phyloP scores from a whole-genome alignment of 2,888 invertebrate genomes.

The Caenorhabditis sulstoni region DNA sequence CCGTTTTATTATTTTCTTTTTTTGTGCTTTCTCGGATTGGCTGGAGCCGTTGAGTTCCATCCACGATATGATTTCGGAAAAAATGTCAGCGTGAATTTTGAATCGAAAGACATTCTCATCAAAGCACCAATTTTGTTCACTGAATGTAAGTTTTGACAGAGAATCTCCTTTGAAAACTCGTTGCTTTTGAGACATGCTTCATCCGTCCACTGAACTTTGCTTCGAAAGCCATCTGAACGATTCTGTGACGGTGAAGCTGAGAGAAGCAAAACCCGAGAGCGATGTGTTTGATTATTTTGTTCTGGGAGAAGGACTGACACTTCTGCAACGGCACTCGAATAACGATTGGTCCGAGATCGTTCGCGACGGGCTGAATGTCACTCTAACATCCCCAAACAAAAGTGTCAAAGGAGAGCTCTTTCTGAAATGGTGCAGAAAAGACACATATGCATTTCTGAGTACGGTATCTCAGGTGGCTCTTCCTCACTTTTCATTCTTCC shows the following conservation, averaged over 20 bases:
- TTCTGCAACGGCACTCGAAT: background rate
- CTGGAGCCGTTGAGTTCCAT: background rate
- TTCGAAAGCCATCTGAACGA: slow-evolving; percentile 11
- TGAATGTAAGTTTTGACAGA: slow-evolving; percentile 12
- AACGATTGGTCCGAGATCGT: background rate
- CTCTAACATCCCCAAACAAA: background rate
- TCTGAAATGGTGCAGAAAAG: slow-evolving; percentile 13
- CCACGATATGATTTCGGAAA: slow-evolving; percentile 1
- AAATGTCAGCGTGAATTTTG: background rate
- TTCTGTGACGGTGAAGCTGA: too few relatives aligned
- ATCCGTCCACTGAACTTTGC: background rate
- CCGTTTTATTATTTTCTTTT: too few relatives aligned
- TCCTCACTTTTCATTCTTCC: too few relatives aligned
- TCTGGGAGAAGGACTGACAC: background rate
- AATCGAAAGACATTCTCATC: background rate
- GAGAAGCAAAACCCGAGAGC: too few relatives aligned
- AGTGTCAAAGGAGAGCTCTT: background rate
- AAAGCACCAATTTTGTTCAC: background rate
- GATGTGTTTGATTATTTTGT: too few relatives aligned
- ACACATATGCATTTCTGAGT: slow-evolving; percentile 8
- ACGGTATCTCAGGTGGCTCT: background rate
- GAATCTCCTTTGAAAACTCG: background rate
- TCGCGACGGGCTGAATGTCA: slow-evolving; percentile 7
- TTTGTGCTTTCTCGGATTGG: too few relatives aligned
- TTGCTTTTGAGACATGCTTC: slow-evolving; percentile 8